Evolutionary conservation across 2,888 invertebrate species (phyloP), one percentile per base, ranked within the genome.

Genomic region (Tiliacea citrago): DNA sequence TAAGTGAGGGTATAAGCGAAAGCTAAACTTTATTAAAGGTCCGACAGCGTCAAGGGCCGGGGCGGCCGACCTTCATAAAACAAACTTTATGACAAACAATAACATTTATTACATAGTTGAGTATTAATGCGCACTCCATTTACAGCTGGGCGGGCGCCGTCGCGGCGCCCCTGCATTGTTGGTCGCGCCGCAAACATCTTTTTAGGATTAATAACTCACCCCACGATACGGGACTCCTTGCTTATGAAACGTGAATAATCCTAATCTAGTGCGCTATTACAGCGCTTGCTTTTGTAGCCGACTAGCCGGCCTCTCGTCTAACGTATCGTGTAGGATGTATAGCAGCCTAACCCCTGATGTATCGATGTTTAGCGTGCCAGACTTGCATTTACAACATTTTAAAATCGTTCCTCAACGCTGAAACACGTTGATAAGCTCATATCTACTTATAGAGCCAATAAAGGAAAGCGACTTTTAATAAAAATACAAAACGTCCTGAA

Each of bases 11-110:
- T 89, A 91, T 92, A 90, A 90, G 88, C 89, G 89, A 91, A 90
- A 89, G 91, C 91, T 92, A 91, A 92, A 94, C 89, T 93, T 94
- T 94, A 95, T 93, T 93, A 93, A 93, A 93, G 93, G 93, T 92
- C 92, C 91, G 90, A 89, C 88, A 90, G 84, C 91, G 89, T 90
- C 89, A 90, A 90, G 91, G 91, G 90, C 90, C 88, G 91, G 90
- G 88, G 90, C 86, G 91, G 90, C 85, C 91, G 93, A 93, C 95
- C 95, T 93, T 93, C 92, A 95, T 95, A 95, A 95, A 95, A 94
- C 93, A 93, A 95, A 94, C 89, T 96, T 95, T 95, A 95, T 94
- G 94, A 93, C 94, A 94, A 95, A 95, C 95, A 95, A 96, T 95
- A 96, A 95, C 95, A 95, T 95, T 95, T 95, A 96, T 95, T 94